Conservation (phyloP, 2,113 vertebrate species). For the Chrysochloris asiatica region DNA sequence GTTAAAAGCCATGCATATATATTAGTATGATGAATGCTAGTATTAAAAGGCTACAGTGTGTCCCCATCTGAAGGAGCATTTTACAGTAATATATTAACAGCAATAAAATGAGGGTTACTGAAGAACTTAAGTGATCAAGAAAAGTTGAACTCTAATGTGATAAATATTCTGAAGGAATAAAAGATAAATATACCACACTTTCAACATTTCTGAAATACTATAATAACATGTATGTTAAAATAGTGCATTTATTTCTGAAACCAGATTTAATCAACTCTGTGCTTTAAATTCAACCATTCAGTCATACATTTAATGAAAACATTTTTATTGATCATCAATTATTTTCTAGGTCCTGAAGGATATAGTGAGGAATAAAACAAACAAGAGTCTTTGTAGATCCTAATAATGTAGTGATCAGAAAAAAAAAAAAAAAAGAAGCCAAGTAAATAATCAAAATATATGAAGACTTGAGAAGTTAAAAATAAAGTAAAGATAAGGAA, state of each 20-base stretch:
- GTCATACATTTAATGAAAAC: neutral
- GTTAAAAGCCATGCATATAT: conserved; percentile 44
- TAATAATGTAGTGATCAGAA: neutral
- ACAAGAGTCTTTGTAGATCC: neutral
- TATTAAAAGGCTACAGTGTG: conserved; percentile 48
- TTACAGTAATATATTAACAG: conserved; percentile 44
- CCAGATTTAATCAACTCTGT: neutral
- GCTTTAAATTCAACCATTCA: neutral
- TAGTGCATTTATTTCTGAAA: conserved; percentile 16
- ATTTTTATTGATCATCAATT: neutral
- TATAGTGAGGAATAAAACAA: neutral
- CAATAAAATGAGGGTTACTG: conserved; percentile 41
- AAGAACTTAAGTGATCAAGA: conserved; percentile 37
- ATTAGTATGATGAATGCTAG: conserved; percentile 61
- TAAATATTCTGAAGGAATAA: conserved; percentile 50
- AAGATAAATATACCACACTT: neutral
- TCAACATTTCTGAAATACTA: neutral
- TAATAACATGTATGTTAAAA: neutral
- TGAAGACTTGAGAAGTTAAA: neutral
- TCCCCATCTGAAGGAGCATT: conserved; percentile 42
- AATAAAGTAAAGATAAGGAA: neutral
- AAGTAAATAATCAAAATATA: neutral
- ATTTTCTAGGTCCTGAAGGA: neutral
- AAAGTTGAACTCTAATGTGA: conserved; percentile 10
- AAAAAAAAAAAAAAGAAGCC: neutral